These are phyloP conservation scores for Amphiprion ocellaris DNA, from an alignment of 2,113 vertebrate genomes.

Conservation along the genomic window DNA sequence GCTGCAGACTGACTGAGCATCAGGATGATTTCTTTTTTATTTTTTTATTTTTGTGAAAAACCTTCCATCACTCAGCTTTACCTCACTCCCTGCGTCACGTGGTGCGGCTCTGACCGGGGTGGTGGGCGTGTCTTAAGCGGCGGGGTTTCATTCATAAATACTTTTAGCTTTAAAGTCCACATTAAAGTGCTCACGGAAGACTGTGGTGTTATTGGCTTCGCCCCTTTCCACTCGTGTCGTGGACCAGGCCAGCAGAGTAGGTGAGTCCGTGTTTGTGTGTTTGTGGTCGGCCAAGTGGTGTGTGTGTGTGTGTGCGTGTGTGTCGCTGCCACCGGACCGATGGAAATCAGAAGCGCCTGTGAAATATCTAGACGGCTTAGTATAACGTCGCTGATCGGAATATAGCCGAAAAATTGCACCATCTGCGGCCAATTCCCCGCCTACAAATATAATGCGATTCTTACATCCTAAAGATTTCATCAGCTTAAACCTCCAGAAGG, in stretches of 20 bases:
- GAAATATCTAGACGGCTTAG: conserved; percentile 32
- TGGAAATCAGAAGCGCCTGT: conserved; percentile 39
- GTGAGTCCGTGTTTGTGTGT: conserved; percentile 73
- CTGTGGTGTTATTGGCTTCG: conserved; percentile 54
- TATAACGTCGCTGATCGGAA: background rate
- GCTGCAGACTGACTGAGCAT: background rate
- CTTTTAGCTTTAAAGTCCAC: conserved; percentile 79
- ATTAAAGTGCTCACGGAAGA: conserved; percentile 76
- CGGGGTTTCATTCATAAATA: conserved; percentile 89
- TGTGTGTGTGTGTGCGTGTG: background rate
- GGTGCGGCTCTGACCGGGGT: conserved; percentile 71
- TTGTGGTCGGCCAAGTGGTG: background rate
- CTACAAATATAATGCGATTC: background rate
- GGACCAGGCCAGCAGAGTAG: conserved; percentile 76
- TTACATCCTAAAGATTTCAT: background rate
- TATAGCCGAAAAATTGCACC: too few species aligned
- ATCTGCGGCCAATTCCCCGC: background rate
- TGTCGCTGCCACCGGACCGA: conserved; percentile 28
- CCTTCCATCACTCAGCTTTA: conserved; percentile 41
- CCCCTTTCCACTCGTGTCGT: conserved; percentile 50
- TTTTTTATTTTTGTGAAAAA: conserved; percentile 1
- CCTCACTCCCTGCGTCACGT: conserved; percentile 77
- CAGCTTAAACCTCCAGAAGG: background rate
- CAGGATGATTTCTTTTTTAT: background rate
- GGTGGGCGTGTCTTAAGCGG: conserved; percentile 83